Evolutionary conservation across 2,888 invertebrate species (phyloP).

Genomic region (Gastracanthus pulcherrimus): DNA sequence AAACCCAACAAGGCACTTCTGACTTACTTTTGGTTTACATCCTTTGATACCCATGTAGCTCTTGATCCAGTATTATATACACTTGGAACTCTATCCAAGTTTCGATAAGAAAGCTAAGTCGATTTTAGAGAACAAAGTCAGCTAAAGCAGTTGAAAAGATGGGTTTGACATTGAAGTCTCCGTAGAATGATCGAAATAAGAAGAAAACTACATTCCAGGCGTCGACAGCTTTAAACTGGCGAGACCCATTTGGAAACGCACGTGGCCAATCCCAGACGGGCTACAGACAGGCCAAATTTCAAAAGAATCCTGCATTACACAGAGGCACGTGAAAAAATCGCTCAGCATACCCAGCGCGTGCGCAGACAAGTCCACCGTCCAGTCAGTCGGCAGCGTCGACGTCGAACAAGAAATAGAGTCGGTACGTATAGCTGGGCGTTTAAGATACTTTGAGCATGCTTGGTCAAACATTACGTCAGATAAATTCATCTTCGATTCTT

Average conservation of each 20-base stretch:
- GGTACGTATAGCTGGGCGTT: conserved; percentile 3
- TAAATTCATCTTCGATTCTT: not conserved
- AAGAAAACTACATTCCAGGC: not conserved
- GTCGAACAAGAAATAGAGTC: not conserved
- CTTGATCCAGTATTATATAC: too few relatives aligned
- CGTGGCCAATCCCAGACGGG: conserved; percentile 5
- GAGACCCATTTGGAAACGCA: not conserved
- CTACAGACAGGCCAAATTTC: not conserved
- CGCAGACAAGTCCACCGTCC: not conserved
- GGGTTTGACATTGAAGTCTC: not conserved
- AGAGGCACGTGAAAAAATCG: conserved; percentile 27
- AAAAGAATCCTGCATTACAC: conserved; percentile 41
- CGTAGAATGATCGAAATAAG: not conserved
- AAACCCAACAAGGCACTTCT: too few relatives aligned
- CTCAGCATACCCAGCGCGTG: not conserved
- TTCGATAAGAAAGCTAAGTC: not conserved
- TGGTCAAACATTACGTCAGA: conserved; percentile 6
- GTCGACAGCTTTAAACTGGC: not conserved
- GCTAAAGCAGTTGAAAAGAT: conserved; percentile 7
- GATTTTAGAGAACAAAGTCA: conserved; percentile 11
- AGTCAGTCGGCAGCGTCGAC: too few relatives aligned
- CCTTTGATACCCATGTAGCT: too few relatives aligned
- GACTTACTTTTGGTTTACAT: too few relatives aligned
- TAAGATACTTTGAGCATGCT: not conserved
- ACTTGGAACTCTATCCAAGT: conserved; percentile 10